These are phyloP conservation scores for Xylocopa sonorina DNA, from an alignment of 1,140 invertebrate species.

Conservation along the genomic window DNA sequence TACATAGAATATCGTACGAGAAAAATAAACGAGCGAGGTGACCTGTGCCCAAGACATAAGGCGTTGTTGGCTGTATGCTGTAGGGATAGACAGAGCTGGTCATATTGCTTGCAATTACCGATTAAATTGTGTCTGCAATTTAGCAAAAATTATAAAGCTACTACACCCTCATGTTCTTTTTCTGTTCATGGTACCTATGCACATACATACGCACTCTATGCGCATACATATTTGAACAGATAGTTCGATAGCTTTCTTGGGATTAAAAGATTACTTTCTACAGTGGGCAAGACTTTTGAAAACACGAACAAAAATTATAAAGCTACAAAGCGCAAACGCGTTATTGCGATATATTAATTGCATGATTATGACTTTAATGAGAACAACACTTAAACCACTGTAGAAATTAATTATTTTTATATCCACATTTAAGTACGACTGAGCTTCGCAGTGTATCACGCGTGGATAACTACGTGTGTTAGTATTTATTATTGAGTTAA, in stretches of 20 bases:
- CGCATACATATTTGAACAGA: conserved; percentile 47
- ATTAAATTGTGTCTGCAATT: conserved; percentile 64
- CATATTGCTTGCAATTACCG: conserved; percentile 74
- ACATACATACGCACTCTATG: no score
- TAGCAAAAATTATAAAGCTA: conserved; percentile 60
- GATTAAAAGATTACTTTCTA: conserved; percentile 35
- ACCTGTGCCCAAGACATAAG: conserved; percentile 76
- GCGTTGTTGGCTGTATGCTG: conserved; percentile 79
- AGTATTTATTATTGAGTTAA: background rate
- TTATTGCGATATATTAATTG: background rate
- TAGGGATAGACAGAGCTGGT: conserved; percentile 81
- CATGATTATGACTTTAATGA: background rate
- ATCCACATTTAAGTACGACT: conserved; percentile 38
- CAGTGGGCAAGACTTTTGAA: conserved; percentile 20
- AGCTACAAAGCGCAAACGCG: background rate
- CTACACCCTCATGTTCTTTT: conserved; percentile 13
- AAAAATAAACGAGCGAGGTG: conserved; percentile 78
- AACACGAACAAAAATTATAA: no score
- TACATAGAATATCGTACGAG: conserved; percentile 76
- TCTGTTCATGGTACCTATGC: conserved; percentile 37
- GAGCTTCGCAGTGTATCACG: conserved; percentile 5
- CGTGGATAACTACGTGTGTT: background rate
- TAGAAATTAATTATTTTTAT: conserved; percentile 53
- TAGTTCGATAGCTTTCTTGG: conserved; percentile 6
- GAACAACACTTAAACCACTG: conserved; percentile 22